A percentile compares a stretch with the other conserved stretches of the same genome.
Evolutionary conservation across 2,113 vertebrate species (phyloP).

Genomic region (Saguinus imperator): DNA sequence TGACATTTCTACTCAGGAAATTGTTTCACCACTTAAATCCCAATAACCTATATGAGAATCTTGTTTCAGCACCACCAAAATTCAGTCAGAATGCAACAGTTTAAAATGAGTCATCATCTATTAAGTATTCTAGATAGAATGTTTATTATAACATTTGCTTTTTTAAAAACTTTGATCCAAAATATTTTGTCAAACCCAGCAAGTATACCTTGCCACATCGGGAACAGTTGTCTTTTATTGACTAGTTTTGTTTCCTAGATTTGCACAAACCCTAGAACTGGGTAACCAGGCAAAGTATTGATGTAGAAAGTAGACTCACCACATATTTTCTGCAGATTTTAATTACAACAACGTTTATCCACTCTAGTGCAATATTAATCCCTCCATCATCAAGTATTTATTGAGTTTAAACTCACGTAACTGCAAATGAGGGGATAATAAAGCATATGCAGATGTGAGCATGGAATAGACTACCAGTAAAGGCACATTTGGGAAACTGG

Average conservation of each 20-base stretch:
- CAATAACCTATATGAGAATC: neutral
- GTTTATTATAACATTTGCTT: neutral
- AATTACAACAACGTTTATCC: neutral
- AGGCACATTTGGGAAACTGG: neutral
- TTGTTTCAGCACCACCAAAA: neutral
- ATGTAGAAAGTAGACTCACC: neutral
- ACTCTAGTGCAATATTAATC: neutral
- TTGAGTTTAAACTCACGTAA: neutral
- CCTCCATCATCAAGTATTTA: neutral
- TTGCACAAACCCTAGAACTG: neutral
- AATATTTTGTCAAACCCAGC: neutral
- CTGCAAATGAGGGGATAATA: neutral
- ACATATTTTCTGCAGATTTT: conserved; percentile 22
- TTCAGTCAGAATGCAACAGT: neutral
- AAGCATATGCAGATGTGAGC: neutral
- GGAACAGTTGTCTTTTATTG: neutral
- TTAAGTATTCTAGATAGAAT: neutral
- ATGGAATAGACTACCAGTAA: neutral
- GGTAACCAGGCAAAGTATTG: neutral
- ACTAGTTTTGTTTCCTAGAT: neutral
- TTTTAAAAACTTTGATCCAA: neutral
- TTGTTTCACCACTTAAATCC: neutral
- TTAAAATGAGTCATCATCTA: neutral
- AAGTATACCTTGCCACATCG: neutral
- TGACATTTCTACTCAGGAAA: neutral